These are phyloP conservation scores for Ruditapes philippinarum DNA, from an alignment of 1,140 invertebrate species.

Conservation along the genomic window DNA sequence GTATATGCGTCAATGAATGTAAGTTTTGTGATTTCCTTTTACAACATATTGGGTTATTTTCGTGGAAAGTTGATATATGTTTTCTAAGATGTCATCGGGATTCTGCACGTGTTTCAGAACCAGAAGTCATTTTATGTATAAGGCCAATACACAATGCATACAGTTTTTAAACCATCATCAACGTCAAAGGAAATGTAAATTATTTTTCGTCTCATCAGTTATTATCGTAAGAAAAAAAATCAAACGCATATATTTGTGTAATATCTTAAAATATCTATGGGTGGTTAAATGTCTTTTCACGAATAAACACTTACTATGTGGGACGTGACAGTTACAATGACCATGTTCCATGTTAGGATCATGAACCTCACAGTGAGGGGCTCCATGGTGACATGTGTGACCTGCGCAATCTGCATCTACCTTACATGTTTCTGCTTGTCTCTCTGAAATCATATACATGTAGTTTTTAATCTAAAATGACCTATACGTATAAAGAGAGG, in stretches of 20 bases:
- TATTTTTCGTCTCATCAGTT: no score
- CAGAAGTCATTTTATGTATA: neutral
- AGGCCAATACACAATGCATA: neutral
- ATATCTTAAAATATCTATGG: no score
- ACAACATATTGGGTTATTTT: no score
- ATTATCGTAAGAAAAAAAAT: no score
- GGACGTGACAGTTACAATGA: slow-evolving; percentile 37
- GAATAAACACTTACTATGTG: neutral
- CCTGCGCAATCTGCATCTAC: neutral
- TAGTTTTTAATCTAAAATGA: neutral
- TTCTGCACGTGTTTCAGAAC: no score
- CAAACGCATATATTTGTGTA: no score
- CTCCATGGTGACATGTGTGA: slow-evolving; percentile 27
- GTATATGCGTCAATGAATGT: no score
- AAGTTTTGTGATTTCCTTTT: no score
- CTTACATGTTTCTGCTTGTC: neutral
- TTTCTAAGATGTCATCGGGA: neutral
- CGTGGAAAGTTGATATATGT: no score
- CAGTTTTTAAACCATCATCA: neutral
- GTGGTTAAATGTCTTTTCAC: no score
- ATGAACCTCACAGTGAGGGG: slow-evolving; percentile 35
- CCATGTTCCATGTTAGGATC: slow-evolving; percentile 8
- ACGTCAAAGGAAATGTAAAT: neutral
- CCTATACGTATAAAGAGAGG: neutral
- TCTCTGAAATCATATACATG: neutral